A percentile compares a stretch with the other conserved stretches of the same genome.
phyloP scores from a whole-genome alignment of 2,888 invertebrate species.

The Chaitophorus viminalis region DNA sequence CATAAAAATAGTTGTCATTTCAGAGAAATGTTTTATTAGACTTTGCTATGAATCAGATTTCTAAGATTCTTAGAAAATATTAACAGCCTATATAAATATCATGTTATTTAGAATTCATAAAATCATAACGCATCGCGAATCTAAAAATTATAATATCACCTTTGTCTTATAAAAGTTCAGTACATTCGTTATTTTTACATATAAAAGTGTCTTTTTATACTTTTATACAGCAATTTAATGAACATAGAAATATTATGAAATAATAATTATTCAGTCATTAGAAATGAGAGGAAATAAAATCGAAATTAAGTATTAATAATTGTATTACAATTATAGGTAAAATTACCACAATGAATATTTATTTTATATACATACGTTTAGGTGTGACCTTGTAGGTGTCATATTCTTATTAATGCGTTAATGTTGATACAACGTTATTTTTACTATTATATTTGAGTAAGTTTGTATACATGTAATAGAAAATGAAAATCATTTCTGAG shows the following conservation, averaged over 20 bases:
- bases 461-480: background rate
- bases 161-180: background rate
- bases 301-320: constrained; percentile 5
- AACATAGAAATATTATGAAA: background rate
- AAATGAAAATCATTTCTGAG: constrained; percentile 18
- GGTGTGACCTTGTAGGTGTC: background rate
- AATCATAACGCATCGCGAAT: background rate
- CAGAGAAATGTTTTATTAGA: background rate
- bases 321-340: constrained; percentile 7
- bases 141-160: background rate
- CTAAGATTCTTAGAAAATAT: too few relatives aligned
- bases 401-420: constrained; percentile 4
- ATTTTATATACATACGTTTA: background rate
- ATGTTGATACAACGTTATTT: constrained; percentile 12
- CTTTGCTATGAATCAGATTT: too few relatives aligned
- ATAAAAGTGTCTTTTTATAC: background rate
- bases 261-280: constrained; percentile 13
- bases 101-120: too few relatives aligned
- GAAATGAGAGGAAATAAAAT: background rate
- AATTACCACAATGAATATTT: background rate
- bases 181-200: background rate
- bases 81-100: too few relatives aligned
- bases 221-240: background rate
- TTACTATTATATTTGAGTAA: background rate
- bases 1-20: background rate